These are phyloP conservation scores for Myopa testacea DNA, from an alignment of 2,888 invertebrate species.

Conservation along the genomic window DNA sequence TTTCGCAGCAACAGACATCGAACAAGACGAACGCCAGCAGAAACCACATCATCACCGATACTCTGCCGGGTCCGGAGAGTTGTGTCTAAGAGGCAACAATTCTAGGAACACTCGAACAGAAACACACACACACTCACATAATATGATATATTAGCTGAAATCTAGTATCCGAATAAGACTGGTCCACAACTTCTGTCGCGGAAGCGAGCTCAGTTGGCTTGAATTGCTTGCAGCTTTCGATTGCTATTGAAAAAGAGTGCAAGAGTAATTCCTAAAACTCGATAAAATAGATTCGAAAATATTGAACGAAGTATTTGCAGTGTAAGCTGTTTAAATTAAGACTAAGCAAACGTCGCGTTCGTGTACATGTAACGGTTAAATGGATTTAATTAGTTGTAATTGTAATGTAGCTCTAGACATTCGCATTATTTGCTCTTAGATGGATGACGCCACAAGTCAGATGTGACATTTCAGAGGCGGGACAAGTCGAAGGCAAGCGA, in stretches of 20 bases:
- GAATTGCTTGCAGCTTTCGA: background rate
- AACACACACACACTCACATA: too few relatives aligned
- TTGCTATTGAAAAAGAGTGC: background rate
- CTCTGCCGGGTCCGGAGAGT: constrained; percentile 89
- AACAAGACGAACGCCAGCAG: constrained; percentile 70
- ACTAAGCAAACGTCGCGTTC: background rate
- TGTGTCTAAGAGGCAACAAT: constrained; percentile 76
- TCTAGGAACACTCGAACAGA: background rate
- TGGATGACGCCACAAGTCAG: background rate
- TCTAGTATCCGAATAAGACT: constrained; percentile 6
- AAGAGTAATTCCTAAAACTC: constrained; percentile 13
- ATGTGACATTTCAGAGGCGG: too few relatives aligned
- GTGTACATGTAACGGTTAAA: background rate
- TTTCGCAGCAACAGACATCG: constrained; percentile 49
- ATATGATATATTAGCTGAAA: background rate
- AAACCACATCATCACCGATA: constrained; percentile 85
- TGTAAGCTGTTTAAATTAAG: background rate
- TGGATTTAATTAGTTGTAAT: background rate
- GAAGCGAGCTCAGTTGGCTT: background rate
- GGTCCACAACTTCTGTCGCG: background rate
- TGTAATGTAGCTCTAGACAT: background rate
- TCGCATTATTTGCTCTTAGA: background rate
- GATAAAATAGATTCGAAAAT: background rate
- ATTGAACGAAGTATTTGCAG: too few relatives aligned
- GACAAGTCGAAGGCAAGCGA: too few relatives aligned